phyloP scores from a whole-genome alignment of 1,140 invertebrate species.

The Rhysida immarginata region DNA sequence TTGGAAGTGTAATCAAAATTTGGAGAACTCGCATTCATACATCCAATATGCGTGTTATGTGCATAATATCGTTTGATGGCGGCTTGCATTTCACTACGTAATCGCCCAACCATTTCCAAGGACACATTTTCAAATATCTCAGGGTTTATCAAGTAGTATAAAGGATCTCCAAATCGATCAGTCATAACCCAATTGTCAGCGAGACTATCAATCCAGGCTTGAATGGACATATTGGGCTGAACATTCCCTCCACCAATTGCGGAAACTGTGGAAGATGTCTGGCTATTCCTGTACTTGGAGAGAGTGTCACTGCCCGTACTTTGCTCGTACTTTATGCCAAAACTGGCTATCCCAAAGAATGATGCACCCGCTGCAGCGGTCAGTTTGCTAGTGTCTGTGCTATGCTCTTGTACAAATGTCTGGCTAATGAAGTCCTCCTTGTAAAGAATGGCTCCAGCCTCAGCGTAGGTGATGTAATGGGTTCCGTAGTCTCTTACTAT shows the following conservation, averaged over 20 bases:
- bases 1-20: slow-evolving; percentile 14
- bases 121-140: background rate
- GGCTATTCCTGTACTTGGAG: background rate
- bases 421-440: background rate
- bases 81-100: background rate
- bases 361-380: background rate
- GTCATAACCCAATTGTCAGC: background rate
- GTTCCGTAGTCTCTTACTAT: background rate
- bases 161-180: background rate
- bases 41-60: slow-evolving; percentile 2
- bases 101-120: background rate
- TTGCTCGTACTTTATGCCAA: background rate
- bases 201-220: background rate
- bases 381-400: background rate
- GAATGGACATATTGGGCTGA: background rate
- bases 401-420: background rate
- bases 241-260: background rate
- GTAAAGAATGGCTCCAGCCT: background rate
- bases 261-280: background rate
- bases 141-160: background rate
- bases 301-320: background rate
- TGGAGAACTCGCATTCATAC: slow-evolving; percentile 3
- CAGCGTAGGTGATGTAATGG: background rate
- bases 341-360: background rate
- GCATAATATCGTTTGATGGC: background rate